Percentiles rank a stretch among this genome's conserved stretches.
These are phyloP conservation scores for Melanotus villosus DNA, from an alignment of 2,888 invertebrate species.

Conservation along the genomic window DNA sequence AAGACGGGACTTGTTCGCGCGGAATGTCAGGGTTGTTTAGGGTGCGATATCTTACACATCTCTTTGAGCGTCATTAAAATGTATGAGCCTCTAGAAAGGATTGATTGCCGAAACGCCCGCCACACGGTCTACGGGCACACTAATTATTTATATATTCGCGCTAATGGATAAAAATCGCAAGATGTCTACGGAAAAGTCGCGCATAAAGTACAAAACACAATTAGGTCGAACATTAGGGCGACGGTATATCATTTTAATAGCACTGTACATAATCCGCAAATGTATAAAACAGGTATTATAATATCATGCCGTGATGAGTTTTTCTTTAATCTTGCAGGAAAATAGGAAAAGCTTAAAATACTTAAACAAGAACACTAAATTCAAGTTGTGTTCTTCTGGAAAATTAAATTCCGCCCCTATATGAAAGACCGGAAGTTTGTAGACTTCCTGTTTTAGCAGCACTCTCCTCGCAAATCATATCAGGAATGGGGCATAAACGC, in stretches of 20 bases:
- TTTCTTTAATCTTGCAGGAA: constrained; percentile 66
- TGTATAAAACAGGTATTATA: constrained; percentile 67
- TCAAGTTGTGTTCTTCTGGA: constrained; percentile 64
- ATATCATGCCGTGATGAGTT: constrained; percentile 67
- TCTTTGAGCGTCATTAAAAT: constrained; percentile 55
- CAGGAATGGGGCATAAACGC: constrained; percentile 45
- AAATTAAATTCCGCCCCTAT: constrained; percentile 63
- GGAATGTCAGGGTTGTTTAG: constrained; percentile 51
- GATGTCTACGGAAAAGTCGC: constrained; percentile 33
- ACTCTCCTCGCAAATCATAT: constrained; percentile 50
- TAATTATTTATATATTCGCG: constrained; percentile 45
- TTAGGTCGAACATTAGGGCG: constrained; percentile 61
- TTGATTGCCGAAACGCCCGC: constrained; percentile 40
- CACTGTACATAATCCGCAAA: constrained; percentile 63
- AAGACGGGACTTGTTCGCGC: constrained; percentile 48
- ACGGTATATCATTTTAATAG: constrained; percentile 61
- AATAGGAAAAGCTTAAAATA: constrained; percentile 49
- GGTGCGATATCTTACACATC: constrained; percentile 53
- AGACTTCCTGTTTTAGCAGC: constrained; percentile 47
- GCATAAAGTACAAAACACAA: constrained; percentile 54
- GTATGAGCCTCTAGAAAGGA: constrained; percentile 49
- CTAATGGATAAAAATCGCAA: constrained; percentile 43
- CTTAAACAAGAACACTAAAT: constrained; percentile 63
- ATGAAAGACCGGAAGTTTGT: constrained; percentile 47
- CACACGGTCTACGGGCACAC: constrained; percentile 5